A percentile compares a stretch with the other conserved stretches of the same genome.
These are phyloP conservation scores for Ochlodes sylvanus DNA, from an alignment of 2,888 invertebrate species.

Conservation along the genomic window DNA sequence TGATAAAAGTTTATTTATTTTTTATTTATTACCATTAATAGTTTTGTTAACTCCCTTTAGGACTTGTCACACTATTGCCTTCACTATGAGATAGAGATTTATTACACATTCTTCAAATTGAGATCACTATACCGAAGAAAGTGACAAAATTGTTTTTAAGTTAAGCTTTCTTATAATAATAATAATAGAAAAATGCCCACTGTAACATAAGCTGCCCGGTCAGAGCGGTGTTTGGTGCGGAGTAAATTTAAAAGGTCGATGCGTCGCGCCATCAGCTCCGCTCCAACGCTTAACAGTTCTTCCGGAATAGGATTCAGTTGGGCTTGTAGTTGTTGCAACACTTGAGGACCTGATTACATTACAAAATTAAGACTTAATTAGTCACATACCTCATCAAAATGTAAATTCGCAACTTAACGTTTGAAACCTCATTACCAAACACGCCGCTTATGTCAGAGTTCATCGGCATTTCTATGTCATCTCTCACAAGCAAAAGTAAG, in stretches of 20 bases:
- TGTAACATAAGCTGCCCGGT: conserved; percentile 51
- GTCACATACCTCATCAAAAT: too few relatives aligned
- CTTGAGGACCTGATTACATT: conserved; percentile 57
- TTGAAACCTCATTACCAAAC: conserved; percentile 55
- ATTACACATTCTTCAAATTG: too few relatives aligned
- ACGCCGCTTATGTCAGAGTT: conserved; percentile 60
- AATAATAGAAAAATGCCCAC: conserved; percentile 37
- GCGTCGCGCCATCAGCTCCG: conserved; percentile 70
- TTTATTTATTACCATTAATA: too few relatives aligned
- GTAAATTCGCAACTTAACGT: too few relatives aligned
- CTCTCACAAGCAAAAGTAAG: conserved; percentile 63
- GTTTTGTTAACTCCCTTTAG: too few relatives aligned
- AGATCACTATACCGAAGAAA: too few relatives aligned
- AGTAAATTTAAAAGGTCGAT: conserved; percentile 64
- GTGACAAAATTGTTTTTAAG: too few relatives aligned
- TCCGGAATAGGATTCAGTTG: conserved; percentile 68
- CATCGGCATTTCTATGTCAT: conserved; percentile 55
- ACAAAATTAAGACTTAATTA: not conserved
- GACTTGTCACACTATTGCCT: too few relatives aligned
- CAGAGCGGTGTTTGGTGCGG: conserved; percentile 60
- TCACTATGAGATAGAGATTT: too few relatives aligned
- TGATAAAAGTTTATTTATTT: too few relatives aligned
- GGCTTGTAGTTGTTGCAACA: conserved; percentile 61
- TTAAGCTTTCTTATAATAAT: not conserved
- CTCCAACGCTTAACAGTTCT: conserved; percentile 60